Percentiles rank a stretch among this genome's conserved stretches.
These are phyloP conservation scores for Sericinus montela DNA, from an alignment of 2,888 invertebrate genomes.

Conservation along the genomic window DNA sequence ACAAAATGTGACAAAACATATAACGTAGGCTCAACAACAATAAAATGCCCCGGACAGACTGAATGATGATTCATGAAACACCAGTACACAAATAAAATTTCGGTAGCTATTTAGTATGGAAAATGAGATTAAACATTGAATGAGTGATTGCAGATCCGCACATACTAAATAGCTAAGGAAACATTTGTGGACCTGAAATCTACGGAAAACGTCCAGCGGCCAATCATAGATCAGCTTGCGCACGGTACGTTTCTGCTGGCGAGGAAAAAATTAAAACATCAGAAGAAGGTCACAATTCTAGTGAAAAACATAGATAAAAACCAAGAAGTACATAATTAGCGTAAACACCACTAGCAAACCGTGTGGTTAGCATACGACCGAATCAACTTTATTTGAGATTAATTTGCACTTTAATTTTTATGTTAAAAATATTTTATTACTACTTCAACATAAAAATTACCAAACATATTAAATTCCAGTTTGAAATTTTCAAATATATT, in stretches of 20 bases:
- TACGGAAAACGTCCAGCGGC: slow-evolving; percentile 41
- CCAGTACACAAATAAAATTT: slow-evolving; percentile 42
- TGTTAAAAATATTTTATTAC: no score
- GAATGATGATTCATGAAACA: not conserved
- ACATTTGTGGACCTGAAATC: slow-evolving; percentile 43
- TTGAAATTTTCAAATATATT: no score
- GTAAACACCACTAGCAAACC: not conserved
- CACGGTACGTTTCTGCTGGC: slow-evolving; percentile 38
- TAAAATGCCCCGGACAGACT: not conserved
- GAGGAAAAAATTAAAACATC: slow-evolving; percentile 27
- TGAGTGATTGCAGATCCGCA: slow-evolving; percentile 34
- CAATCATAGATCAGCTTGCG: slow-evolving; percentile 44
- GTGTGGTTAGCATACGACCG: no score
- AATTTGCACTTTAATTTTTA: no score
- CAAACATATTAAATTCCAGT: no score
- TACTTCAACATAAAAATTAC: no score
- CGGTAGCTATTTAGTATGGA: slow-evolving; percentile 47
- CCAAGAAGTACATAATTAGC: not conserved
- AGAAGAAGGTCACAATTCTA: not conserved
- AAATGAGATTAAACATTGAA: slow-evolving; percentile 32
- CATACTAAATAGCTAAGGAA: slow-evolving; percentile 49
- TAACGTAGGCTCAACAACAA: no score
- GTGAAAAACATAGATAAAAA: not conserved
- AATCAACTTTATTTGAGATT: no score
- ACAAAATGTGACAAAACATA: no score